These are phyloP conservation scores for Panulirus ornatus DNA, from an alignment of 1,140 invertebrate genomes.

Conservation along the genomic window DNA sequence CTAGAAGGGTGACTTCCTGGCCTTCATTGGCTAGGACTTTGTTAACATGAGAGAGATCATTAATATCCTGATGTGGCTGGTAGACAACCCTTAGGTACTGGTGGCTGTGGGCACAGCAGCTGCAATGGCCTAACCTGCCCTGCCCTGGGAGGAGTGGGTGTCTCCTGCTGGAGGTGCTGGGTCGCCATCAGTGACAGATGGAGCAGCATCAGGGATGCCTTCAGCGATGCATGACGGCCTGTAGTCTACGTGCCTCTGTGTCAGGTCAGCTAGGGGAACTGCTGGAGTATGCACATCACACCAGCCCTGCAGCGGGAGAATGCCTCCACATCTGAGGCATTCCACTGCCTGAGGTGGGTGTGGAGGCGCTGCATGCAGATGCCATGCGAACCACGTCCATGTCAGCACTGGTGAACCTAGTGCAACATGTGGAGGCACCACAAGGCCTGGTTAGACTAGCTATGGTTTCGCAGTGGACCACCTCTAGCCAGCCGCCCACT, in stretches of 20 bases:
- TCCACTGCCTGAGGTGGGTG: conserved; percentile 69
- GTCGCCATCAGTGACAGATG: conserved; percentile 82
- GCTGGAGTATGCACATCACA: conserved; percentile 84
- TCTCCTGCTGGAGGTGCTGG: conserved; percentile 79
- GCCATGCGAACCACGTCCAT: conserved; percentile 80
- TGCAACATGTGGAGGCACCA: conserved; percentile 80
- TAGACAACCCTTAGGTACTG: conserved; percentile 59
- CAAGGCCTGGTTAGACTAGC: conserved; percentile 69
- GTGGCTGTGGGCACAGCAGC: conserved; percentile 27
- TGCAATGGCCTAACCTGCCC: background rate
- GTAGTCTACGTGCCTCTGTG: conserved; percentile 85
- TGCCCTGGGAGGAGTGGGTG: conserved; percentile 77
- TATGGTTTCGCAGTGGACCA: conserved; percentile 19
- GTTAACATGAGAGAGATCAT: conserved; percentile 62
- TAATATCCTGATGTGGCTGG: conserved; percentile 49
- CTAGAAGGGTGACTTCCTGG: conserved; percentile 51
- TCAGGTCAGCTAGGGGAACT: conserved; percentile 86
- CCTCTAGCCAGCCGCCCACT: conserved; percentile 31
- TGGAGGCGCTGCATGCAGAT: conserved; percentile 78
- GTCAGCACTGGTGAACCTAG: conserved; percentile 81
- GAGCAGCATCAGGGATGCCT: conserved; percentile 85
- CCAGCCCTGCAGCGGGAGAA: conserved; percentile 79
- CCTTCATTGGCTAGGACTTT: conserved; percentile 56
- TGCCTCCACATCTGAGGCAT: conserved; percentile 78
- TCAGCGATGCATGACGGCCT: conserved; percentile 85